A percentile compares a stretch with the other conserved stretches of the same genome.
These are phyloP conservation scores for Vireo altiloquus DNA, from an alignment of 2,113 vertebrate species.

Conservation along the genomic window DNA sequence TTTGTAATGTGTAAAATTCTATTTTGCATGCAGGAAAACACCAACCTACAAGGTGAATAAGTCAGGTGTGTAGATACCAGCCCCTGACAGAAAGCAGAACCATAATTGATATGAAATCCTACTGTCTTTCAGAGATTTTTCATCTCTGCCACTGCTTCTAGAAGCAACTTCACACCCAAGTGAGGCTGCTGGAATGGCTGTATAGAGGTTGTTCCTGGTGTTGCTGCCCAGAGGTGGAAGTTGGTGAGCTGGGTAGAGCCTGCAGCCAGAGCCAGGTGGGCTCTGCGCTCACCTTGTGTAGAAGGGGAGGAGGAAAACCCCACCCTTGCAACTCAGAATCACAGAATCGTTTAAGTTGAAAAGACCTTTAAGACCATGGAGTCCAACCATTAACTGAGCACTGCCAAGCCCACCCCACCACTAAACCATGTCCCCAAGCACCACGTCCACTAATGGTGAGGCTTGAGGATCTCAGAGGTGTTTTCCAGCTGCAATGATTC, in stretches of 20 bases:
- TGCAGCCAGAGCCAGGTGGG: not conserved
- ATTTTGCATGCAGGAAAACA: not conserved
- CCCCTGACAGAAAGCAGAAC: not conserved
- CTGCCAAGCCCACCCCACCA: not conserved
- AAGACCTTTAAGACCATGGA: not conserved
- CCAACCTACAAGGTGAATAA: not conserved
- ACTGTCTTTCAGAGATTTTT: not conserved
- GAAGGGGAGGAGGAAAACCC: not conserved
- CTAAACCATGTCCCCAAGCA: not conserved
- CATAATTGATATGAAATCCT: not conserved
- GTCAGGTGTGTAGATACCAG: not conserved
- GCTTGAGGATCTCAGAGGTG: accelerated
- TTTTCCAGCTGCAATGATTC: not conserved
- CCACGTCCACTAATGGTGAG: not conserved
- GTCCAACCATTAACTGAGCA: not conserved
- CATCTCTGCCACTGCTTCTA: not conserved
- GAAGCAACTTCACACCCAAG: not conserved
- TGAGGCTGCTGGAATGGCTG: not conserved
- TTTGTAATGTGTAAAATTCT: not conserved
- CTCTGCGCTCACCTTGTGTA: not conserved
- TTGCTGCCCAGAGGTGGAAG: not conserved
- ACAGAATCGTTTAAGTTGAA: not conserved
- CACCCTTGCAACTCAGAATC: not conserved
- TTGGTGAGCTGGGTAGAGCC: accelerated
- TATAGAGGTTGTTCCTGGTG: not conserved